Evolutionary conservation across 2,113 vertebrate genomes (phyloP), one percentile per base, ranked within the genome.

Genomic region (Pseudonaja textilis): DNA sequence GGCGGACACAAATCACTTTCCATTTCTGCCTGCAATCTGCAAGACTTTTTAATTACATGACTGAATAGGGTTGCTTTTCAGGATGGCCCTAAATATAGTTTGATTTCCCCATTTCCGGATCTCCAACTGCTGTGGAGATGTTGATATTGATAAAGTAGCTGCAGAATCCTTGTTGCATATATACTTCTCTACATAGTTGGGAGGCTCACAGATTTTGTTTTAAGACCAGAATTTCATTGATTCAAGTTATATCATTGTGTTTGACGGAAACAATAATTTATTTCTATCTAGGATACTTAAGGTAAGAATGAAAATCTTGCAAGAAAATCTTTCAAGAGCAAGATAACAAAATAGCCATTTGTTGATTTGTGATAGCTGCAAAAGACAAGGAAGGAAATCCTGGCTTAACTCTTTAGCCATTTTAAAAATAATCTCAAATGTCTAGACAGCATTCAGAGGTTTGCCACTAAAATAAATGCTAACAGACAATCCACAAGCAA

Each of bases 391-490:
- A 42, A 10, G 39, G 39, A 50, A 34, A 93, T 88, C 50, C 0
- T 95, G 95, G 95, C 94, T 96, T 90, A 90, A 91, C 23, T 64
- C 45, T 93, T 16, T 91, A 95, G 93, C 94, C 93, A 95, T 95
- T 95, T 0, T 90, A 92, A 96, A 93, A 93, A 96, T 91, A 93
- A 93, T 95, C 95, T 93, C 94, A 94, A 95, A 95, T 0, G 87
- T 96, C 96, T 93, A 95, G 94, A 96, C 96, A 96, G 93, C 0
- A 85, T 96, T 95, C n/a, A 0, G 92, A 94, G 94, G 50, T 94
- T 96, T 95, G 94, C 94, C 95, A 95, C 95, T 94, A 29, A 96
- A 96, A 93, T 94, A 92, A 96, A 95, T 39, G 88, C 93, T 93
- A 95, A 57, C 95, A 97, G 95, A 96, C 85, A 93, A 95, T 95